Evolutionary conservation across 2,797 vertebrate genomes (phyloP), one percentile per base, ranked within the genome.

Genomic region (Emydoidea blandingii): DNA sequence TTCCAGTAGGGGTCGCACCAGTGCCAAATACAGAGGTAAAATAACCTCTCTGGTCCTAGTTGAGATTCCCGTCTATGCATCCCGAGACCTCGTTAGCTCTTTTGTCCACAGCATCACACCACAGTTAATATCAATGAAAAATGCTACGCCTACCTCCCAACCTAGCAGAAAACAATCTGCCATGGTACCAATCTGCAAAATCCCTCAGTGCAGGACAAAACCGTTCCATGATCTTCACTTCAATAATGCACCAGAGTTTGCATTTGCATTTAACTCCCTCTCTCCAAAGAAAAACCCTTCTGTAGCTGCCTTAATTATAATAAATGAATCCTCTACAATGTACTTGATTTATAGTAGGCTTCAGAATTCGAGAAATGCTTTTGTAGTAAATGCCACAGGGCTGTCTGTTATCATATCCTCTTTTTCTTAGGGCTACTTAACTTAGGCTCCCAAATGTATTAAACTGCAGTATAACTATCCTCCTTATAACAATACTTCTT

Each of bases 121-220:
- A 97, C 97, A 96, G 95, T 96, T 81, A 91, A 94, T 97, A 95
- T 96, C 95, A 96, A 92, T 86, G 96, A 97, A 96, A 96, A 97
- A 96, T 95, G 86, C 90, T 97, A 97, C 92, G 94, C 97, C 94
- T 96, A 97, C 95, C 94, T 97, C 94, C 95, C 95, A 92, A 59
- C 85, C 89, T 97, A 96, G 95, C 96, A 96, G 95, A 68, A 68
- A 68, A 68, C 62, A 86, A 94, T 7, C 56, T 83, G 81, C 47
- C 81, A 95, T 74, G 96, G 91, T 87, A 96, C 84, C 81, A 81
- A 95, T 83, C 86, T 95, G 94, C 59, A 95, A 94, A 91, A 93
- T 95, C 87, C 59, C 56, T 90, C 89, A 90, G 87, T 96, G 96
- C 79, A 95, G 93, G 91, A 96, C 14, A 31, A 90, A 97, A 95